These are phyloP conservation scores for Sparus aurata DNA, from an alignment of 2,797 vertebrate species.

Conservation along the genomic window DNA sequence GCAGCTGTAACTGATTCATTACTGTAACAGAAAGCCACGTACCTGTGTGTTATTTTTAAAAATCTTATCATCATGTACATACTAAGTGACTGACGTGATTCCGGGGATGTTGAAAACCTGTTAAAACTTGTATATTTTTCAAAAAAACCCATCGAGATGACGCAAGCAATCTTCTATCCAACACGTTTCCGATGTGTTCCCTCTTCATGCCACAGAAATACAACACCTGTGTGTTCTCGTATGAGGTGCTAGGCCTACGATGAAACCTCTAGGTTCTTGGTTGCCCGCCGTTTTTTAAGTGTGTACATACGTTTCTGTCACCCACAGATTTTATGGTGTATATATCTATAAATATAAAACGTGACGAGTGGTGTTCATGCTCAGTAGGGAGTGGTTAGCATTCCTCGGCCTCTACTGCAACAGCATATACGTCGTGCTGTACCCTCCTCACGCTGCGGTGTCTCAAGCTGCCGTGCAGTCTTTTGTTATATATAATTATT, in stretches of 20 bases:
- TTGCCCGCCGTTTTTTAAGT: slow-evolving; percentile 51
- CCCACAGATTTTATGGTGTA: slow-evolving; percentile 61
- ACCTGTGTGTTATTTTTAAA: slow-evolving; percentile 5
- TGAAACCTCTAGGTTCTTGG: slow-evolving; percentile 46
- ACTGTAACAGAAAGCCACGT: slow-evolving; percentile 14
- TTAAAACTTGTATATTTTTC: slow-evolving; percentile 53
- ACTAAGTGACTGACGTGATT: slow-evolving; percentile 17
- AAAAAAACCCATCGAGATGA: slow-evolving; percentile 17
- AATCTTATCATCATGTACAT: slow-evolving; percentile 24
- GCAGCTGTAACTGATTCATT: slow-evolving; percentile 15
- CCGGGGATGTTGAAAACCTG: not conserved
- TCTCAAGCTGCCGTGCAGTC: slow-evolving; percentile 52
- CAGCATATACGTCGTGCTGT: slow-evolving; percentile 45
- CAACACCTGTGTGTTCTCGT: slow-evolving; percentile 42
- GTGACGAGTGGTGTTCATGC: slow-evolving; percentile 53
- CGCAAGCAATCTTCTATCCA: not conserved
- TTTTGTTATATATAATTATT: slow-evolving; percentile 48
- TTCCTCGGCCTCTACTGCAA: slow-evolving; percentile 37
- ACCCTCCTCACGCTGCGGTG: slow-evolving; percentile 38
- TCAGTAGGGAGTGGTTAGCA: slow-evolving; percentile 28
- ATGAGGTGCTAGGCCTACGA: slow-evolving; percentile 62
- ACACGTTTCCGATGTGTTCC: slow-evolving; percentile 33
- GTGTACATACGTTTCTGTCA: slow-evolving; percentile 57
- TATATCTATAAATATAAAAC: slow-evolving; percentile 62
- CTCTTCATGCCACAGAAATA: slow-evolving; percentile 42